Conservation (phyloP, 1,140 invertebrate species). For the Drosophila bifasciata region DNA sequence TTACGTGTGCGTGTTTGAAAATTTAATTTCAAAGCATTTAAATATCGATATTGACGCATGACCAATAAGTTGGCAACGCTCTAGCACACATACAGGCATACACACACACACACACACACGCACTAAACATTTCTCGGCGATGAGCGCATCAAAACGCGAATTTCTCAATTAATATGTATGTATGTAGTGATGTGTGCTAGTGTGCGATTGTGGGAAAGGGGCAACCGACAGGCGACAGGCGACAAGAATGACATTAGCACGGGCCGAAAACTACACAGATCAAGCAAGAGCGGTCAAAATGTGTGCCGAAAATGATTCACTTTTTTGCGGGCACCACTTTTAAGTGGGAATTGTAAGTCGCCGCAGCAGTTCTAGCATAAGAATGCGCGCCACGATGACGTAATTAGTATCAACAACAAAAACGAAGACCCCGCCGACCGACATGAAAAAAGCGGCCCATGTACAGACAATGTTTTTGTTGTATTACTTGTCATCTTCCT, state of each 20-base stretch:
- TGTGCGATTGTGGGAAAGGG: slow-evolving; percentile 21
- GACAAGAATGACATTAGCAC: slow-evolving; percentile 54
- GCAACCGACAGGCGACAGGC: slow-evolving; percentile 14
- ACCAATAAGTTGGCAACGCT: slow-evolving; percentile 77
- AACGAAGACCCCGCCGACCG: slow-evolving; percentile 55
- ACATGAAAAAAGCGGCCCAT: slow-evolving; percentile 48
- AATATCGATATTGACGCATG: slow-evolving; percentile 75
- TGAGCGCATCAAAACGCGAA: slow-evolving; percentile 81
- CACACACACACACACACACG: slow-evolving; percentile 27
- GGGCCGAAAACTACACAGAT: slow-evolving; percentile 17
- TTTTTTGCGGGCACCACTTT: slow-evolving; percentile 43
- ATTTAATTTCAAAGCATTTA: slow-evolving; percentile 43
- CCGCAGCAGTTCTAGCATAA: slow-evolving; percentile 58
- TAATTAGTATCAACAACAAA: slow-evolving; percentile 74
- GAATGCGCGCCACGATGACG: slow-evolving; percentile 73
- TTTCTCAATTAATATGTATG: slow-evolving; percentile 78
- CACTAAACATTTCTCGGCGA: slow-evolving; percentile 68
- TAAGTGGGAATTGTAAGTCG: slow-evolving; percentile 50
- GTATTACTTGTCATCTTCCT: slow-evolving; percentile 26
- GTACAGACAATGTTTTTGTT: slow-evolving; percentile 41
- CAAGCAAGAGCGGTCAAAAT: slow-evolving; percentile 66
- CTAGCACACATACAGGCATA: slow-evolving; percentile 19
- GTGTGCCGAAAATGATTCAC: slow-evolving; percentile 67
- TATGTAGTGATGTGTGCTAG: slow-evolving; percentile 13
- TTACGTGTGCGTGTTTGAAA: slow-evolving; percentile 25